Evolutionary conservation across 2,797 vertebrate genomes (phyloP), one percentile per base, ranked within the genome.

Genomic region (Macrochelys suwanniensis): DNA sequence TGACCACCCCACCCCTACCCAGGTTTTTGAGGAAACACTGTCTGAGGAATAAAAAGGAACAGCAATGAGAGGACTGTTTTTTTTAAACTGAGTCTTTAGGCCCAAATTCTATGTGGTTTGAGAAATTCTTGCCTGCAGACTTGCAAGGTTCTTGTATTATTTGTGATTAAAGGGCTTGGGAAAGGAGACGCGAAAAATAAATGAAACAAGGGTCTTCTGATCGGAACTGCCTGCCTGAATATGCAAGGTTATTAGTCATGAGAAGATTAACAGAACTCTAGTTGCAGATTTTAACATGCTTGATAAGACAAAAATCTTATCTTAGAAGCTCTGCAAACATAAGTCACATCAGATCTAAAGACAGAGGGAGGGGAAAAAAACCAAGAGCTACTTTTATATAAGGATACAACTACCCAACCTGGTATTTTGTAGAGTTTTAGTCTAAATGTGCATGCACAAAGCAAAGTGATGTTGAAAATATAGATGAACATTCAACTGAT

Each of bases 351-450:
- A 79, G 25, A 9, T 26, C n/a, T 15, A 51, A 37, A 28, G 56
- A 51, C 6, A 45, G 45, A 25, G 15, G 47, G 7, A 1, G 3
- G 19, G 3, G n/a, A n/a, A n/a, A n/a, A n/a, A n/a, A n/a, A n/a
- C n/a, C n/a, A n/a, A n/a, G n/a, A n/a, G 23, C 68, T 31, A 49
- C 5, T 26, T 51, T 33, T 61, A 87, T 17, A 80, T 25, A 42
- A 42, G 13, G 12, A 42, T 12, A 77, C 31, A 19, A 42, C 6
- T 65, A 25, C 59, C 17, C 45, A 59, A 16, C 49, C 37, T 59
- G 61, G 13, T 49, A 54, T 68, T 54, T 53, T 4, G 12, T 85
- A 31, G n/a, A 47, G 16, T 37, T 84, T 53, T 42, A 28, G 54
- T 76, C 71, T 45, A 33, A 57, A 77, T 53, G 42, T 17, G 47